Percentiles rank a stretch among this genome's conserved stretches.
Conservation (phyloP, 2,113 vertebrate species). For the Morphnarchus princeps region DNA sequence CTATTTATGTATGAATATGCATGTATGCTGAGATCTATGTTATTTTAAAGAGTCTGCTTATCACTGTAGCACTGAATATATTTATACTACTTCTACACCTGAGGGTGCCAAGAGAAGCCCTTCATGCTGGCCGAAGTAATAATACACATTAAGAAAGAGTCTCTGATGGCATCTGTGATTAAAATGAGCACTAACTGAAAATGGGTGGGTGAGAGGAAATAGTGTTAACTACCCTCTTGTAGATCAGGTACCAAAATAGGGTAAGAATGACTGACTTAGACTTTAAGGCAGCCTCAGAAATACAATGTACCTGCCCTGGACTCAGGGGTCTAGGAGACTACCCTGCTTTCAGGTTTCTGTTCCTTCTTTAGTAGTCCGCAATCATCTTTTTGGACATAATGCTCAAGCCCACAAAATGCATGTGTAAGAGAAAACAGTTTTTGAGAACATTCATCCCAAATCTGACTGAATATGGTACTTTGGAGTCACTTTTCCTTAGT, state of each 20-base stretch:
- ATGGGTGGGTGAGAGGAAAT: background rate
- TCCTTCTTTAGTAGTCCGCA: background rate
- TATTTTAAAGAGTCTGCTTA: slow-evolving; percentile 13
- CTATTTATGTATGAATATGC: background rate
- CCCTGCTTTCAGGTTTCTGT: background rate
- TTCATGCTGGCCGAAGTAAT: background rate
- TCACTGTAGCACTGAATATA: background rate
- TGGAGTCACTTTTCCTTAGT: background rate
- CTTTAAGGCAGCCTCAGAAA: background rate
- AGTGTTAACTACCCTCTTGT: background rate
- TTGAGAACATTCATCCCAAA: background rate
- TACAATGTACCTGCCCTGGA: background rate
- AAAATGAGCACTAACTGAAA: background rate
- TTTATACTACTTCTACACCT: background rate
- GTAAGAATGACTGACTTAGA: background rate
- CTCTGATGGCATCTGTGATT: background rate
- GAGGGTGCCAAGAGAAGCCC: background rate
- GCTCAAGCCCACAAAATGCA: background rate
- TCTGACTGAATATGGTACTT: background rate
- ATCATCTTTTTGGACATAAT: background rate
- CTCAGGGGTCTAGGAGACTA: background rate
- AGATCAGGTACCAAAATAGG: background rate
- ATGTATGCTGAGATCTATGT: background rate
- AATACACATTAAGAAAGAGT: background rate
- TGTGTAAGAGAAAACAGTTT: background rate